Conservation (phyloP, 2,797 vertebrate genomes). For the Bradypus variegatus region DNA sequence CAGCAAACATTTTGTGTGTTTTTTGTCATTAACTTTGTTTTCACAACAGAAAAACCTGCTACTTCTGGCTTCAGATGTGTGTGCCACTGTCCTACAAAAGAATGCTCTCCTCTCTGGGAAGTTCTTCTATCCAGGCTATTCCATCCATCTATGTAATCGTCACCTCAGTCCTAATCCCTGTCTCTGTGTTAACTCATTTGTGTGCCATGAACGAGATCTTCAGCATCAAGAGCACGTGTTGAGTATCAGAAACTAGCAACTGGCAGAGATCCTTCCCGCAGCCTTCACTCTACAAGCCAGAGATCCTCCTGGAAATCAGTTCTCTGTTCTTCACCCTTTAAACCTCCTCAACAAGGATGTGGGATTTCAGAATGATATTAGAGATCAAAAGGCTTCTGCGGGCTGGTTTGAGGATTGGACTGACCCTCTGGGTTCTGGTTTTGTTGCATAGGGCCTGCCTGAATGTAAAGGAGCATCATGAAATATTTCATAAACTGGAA, state of each 20-base stretch:
- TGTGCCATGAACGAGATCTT: background rate
- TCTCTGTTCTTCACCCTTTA: background rate
- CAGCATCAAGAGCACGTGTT: background rate
- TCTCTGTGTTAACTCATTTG: background rate
- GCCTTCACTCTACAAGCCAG: background rate
- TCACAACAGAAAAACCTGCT: slow-evolving; percentile 25
- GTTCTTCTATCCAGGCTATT: background rate
- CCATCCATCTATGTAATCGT: background rate
- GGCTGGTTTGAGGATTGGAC: background rate
- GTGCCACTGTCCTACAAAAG: slow-evolving; percentile 13
- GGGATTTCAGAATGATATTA: background rate
- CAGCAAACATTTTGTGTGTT: background rate
- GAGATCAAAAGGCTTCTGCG: background rate
- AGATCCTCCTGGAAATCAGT: background rate
- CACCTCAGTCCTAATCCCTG: background rate
- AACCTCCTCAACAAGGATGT: background rate
- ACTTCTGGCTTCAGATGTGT: slow-evolving; percentile 25
- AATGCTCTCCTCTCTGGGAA: background rate
- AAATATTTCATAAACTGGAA: background rate
- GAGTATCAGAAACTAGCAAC: background rate
- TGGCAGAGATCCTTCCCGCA: background rate
- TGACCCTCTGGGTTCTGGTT: background rate
- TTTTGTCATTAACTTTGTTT: slow-evolving; percentile 49
- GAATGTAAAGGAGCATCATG: background rate
- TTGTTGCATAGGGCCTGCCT: background rate